Base-by-base conservation (phyloP, 2,888 invertebrate species). In the Fragum whitleyi region DNA sequence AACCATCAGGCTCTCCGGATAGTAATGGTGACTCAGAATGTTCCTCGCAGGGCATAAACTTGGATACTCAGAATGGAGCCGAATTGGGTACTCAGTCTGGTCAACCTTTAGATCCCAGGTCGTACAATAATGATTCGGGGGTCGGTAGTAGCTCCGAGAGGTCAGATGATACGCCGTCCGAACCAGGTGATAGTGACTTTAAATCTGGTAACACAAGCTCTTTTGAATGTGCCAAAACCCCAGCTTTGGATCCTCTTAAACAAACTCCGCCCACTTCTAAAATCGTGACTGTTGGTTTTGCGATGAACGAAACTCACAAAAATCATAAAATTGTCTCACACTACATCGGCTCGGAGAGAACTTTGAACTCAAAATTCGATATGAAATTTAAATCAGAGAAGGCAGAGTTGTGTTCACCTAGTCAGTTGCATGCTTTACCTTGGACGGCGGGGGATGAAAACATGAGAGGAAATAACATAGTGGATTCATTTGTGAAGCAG, bases 61-160 rank as follows among this genome's bases (percentile, higher is more conserved):
- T 86, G 65, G 88, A 88, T 79, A 75, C 85, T 82, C 86, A 86
- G 72, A 85, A 83, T 79, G 85, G 80, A 78, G 83, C 87, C 65
- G 87, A 88, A 36, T 85, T 88, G 53, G 83, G 86, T 59, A 79
- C 86, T 77, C 83, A 87, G 53, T 57, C 87, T 14, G 88, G 83
- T 53, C 85, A 85, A 51, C 83, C 86, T 42, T 59, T 87, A 55
- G 91, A 92, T 67, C 85, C 83, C 16, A 90, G 90, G 70, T 85
- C 83, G 19, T 89, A 91, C 80, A 91, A 90, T 83, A 90, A 91
- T 86, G 92, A 92, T 73, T 92, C 92, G 28, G 92, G 92, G 71
- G 86, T 92, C 7, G 91, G 92, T 23, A 91, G 91, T 79, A 89
- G 90, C 26, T 92, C 92, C 26, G 92, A 92, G 73, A 83, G 91